Conservation (phyloP, 37 sponge, comb jelly and placozoan species). For the Aphrocallistes beatrix region DNA sequence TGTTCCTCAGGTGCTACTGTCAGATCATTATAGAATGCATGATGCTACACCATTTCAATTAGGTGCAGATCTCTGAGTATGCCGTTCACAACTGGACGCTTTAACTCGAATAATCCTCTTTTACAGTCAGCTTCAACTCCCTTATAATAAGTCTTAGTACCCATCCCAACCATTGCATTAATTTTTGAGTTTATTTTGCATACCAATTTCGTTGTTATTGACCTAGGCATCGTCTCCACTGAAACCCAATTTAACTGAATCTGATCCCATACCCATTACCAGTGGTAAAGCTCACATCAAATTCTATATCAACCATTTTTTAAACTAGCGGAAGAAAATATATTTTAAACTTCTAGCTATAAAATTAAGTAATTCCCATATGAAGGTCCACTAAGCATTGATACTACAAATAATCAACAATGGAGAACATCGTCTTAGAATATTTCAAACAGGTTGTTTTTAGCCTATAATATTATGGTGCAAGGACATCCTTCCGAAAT, state of each 20-base stretch:
- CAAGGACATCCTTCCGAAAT: too few relatives aligned
- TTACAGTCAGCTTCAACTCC: background rate
- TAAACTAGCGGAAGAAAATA: too few relatives aligned
- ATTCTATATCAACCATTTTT: too few relatives aligned
- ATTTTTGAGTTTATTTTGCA: background rate
- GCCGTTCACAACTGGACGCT: background rate
- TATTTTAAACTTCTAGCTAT: too few relatives aligned
- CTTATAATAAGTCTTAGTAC: background rate
- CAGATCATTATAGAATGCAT: background rate
- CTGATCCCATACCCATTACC: background rate
- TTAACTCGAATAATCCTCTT: background rate
- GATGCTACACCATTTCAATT: background rate
- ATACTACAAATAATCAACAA: too few relatives aligned
- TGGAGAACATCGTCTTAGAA: too few relatives aligned
- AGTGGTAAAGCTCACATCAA: too few relatives aligned
- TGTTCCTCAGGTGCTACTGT: background rate
- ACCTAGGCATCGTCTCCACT: constrained; percentile 11
- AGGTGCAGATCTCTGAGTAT: background rate
- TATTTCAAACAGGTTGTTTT: too few relatives aligned
- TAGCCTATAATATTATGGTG: too few relatives aligned
- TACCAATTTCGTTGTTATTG: background rate
- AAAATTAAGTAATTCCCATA: too few relatives aligned
- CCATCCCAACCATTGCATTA: background rate
- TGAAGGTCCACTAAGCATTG: too few relatives aligned
- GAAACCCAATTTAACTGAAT: background rate